Evolutionary conservation across 2,797 vertebrate species (phyloP).

Genomic region (Macropodus opercularis): DNA sequence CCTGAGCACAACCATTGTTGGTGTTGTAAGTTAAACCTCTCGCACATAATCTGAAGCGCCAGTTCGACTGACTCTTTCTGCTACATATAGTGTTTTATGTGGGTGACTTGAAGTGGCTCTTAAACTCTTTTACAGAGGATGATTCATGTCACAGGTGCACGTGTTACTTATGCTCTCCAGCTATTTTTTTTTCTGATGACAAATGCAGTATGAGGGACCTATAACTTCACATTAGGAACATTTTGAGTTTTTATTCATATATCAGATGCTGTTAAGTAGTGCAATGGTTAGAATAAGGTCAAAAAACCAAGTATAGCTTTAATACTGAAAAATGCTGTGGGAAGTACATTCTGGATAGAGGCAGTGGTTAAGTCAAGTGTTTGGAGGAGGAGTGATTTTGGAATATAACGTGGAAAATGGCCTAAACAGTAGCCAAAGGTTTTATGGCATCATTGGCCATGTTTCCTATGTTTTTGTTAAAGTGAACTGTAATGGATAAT

Average conservation of each 20-base stretch:
- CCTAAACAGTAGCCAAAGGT: background rate
- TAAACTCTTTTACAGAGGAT: background rate
- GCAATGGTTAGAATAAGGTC: too few species aligned
- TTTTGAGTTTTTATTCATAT: too few species aligned
- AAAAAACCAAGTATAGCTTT: background rate
- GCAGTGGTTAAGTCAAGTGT: background rate
- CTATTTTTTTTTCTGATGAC: conserved; percentile 10
- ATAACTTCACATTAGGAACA: background rate
- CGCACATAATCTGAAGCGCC: too few species aligned
- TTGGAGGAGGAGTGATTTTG: background rate
- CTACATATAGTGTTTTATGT: background rate
- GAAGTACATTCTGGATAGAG: background rate
- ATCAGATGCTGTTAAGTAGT: too few species aligned
- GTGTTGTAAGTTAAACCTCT: background rate
- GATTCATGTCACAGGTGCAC: conserved; percentile 7
- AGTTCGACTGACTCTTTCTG: background rate
- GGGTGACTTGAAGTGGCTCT: conserved; percentile 10
- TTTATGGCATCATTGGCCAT: background rate
- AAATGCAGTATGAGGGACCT: background rate
- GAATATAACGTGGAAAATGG: background rate
- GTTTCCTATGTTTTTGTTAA: background rate
- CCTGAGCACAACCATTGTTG: background rate
- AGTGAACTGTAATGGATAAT: background rate
- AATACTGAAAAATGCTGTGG: background rate
- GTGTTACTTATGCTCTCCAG: conserved; percentile 6